Percentiles rank a stretch among this genome's conserved stretches.
Conservation (phyloP, 2,888 invertebrate species). For the Sinhomidia bicolor region DNA sequence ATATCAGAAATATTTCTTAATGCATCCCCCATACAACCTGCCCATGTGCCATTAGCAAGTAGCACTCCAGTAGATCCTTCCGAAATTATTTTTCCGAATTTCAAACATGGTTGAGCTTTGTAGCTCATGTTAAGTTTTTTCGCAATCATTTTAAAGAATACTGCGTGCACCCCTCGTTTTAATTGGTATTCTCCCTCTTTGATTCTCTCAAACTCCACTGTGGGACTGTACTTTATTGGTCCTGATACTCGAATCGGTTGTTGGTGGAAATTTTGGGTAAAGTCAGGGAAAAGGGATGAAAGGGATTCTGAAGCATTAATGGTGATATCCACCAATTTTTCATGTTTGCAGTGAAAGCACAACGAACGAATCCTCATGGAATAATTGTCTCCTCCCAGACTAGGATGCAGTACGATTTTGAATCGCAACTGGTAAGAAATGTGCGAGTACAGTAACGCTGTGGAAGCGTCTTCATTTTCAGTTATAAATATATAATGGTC, state of each 20-base stretch:
- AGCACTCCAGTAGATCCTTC: slow-evolving; percentile 52
- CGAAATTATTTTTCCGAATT: slow-evolving; percentile 41
- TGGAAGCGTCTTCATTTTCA: background rate
- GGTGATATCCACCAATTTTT: no score
- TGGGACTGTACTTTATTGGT: slow-evolving; percentile 40
- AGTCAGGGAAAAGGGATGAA: slow-evolving; percentile 41
- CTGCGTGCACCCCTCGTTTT: slow-evolving; percentile 29
- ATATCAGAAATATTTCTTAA: slow-evolving; percentile 33
- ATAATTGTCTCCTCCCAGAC: no score
- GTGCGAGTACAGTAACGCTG: background rate
- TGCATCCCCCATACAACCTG: slow-evolving; percentile 61
- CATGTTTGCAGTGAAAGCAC: background rate
- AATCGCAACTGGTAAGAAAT: background rate
- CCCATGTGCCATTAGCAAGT: slow-evolving; percentile 62
- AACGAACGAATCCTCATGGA: no score
- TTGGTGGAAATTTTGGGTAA: slow-evolving; percentile 30
- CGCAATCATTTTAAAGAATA: background rate
- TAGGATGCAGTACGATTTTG: background rate
- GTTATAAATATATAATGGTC: background rate
- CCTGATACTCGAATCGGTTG: slow-evolving; percentile 26
- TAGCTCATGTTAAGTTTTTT: slow-evolving; percentile 50
- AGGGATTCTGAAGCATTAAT: no score
- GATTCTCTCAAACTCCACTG: slow-evolving; percentile 10
- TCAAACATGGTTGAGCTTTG: slow-evolving; percentile 18
- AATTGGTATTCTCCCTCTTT: slow-evolving; percentile 3